phyloP scores from a whole-genome alignment of 2,113 vertebrate species.

The Crotophaga sulcirostris region DNA sequence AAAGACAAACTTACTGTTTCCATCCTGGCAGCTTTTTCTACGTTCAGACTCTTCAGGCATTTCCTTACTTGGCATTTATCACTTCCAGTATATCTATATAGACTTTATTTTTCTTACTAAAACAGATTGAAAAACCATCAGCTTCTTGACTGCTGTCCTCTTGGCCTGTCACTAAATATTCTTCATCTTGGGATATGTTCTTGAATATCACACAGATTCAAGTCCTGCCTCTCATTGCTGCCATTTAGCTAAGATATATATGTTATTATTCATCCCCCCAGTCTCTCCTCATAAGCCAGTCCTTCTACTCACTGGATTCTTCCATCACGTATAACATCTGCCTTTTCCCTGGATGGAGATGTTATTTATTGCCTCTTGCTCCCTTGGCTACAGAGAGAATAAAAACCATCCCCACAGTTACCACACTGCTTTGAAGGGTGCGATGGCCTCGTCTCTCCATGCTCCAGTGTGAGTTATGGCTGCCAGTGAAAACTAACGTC shows the following conservation, averaged over 20 bases:
- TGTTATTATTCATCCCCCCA: neutral
- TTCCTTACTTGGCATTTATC: neutral
- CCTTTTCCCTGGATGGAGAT: neutral
- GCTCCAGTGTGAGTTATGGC: neutral
- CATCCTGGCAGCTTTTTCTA: neutral
- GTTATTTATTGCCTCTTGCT: constrained; percentile 42
- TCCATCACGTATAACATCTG: neutral
- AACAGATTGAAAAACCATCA: neutral
- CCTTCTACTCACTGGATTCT: neutral
- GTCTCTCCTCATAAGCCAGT: neutral
- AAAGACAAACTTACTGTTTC: neutral
- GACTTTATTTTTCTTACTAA: neutral
- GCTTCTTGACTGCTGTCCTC: neutral
- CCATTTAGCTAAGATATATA: neutral
- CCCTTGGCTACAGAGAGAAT: neutral
- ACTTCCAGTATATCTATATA: neutral
- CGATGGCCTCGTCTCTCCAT: neutral
- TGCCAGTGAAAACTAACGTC: neutral
- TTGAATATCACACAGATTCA: neutral
- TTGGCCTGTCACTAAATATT: constrained; percentile 18
- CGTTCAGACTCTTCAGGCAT: neutral
- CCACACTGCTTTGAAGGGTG: neutral
- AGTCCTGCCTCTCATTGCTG: constrained; percentile 5
- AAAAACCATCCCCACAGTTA: neutral
- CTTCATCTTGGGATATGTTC: neutral